These are phyloP conservation scores for Falco punctatus DNA, from an alignment of 2,113 vertebrate species.

Conservation along the genomic window DNA sequence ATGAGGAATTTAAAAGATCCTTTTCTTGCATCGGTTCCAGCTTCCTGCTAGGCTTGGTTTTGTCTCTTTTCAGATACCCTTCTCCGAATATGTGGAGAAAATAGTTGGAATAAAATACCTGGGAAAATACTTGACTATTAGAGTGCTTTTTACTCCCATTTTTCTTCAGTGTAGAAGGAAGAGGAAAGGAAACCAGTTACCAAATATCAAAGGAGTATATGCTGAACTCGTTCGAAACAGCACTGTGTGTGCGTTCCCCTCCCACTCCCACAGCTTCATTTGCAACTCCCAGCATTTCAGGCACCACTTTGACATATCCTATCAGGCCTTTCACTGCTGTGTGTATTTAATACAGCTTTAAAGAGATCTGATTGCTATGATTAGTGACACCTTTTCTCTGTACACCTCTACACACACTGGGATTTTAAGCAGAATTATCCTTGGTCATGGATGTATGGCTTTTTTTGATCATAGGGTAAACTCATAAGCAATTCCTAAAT, in stretches of 20 bases:
- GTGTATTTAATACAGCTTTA: not conserved
- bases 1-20: not conserved
- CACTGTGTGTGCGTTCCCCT: not conserved
- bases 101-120: not conserved
- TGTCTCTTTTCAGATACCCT: not conserved
- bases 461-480: not conserved
- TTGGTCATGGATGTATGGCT: not conserved
- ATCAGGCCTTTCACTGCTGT: too few species aligned
- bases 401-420: not conserved
- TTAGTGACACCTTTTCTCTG: not conserved
- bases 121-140: not conserved
- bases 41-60: not conserved
- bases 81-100: not conserved
- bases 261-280: too few species aligned
- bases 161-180: not conserved
- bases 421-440: not conserved
- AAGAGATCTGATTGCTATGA: too few species aligned
- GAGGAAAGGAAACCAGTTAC: not conserved
- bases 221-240: not conserved
- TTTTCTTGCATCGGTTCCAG: not conserved
- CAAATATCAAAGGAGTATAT: not conserved
- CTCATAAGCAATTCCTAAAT: not conserved
- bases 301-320: not conserved
- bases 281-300: too few species aligned
- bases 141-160: not conserved